phyloP scores from a whole-genome alignment of 2,797 vertebrate genomes.

The Acomys russatus region DNA sequence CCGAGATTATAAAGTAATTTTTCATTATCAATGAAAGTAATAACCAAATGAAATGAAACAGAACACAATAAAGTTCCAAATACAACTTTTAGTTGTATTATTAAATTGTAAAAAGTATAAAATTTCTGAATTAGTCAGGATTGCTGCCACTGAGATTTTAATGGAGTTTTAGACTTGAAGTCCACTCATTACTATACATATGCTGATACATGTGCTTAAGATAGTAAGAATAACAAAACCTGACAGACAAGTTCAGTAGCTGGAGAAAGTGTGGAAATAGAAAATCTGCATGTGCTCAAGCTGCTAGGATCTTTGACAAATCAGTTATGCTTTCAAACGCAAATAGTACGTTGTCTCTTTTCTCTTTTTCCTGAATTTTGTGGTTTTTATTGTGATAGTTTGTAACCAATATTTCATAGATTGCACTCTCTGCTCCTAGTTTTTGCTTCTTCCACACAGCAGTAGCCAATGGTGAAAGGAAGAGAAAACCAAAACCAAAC shows the following conservation, averaged over 20 bases:
- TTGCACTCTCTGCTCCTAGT: neutral
- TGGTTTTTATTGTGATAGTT: neutral
- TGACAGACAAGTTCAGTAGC: neutral
- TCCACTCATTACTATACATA: neutral
- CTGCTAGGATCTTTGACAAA: neutral
- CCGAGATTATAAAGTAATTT: neutral
- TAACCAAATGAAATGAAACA: neutral
- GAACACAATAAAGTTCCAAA: neutral
- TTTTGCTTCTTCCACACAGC: neutral
- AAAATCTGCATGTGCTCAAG: neutral
- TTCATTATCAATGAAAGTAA: neutral
- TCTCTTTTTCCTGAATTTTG: neutral
- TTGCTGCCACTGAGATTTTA: neutral
- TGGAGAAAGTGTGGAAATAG: neutral
- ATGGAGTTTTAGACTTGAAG: neutral
- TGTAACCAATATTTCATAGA: neutral
- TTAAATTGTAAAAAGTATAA: neutral
- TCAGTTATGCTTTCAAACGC: neutral
- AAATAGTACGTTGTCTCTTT: neutral
- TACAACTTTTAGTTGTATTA: neutral
- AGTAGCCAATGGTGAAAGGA: neutral
- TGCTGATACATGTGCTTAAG: neutral
- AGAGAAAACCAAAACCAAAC: neutral
- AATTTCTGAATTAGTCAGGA: neutral
- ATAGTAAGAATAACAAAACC: neutral